Conservation (phyloP, 2,888 invertebrate species). For the Phytoseiulus persimilis region DNA sequence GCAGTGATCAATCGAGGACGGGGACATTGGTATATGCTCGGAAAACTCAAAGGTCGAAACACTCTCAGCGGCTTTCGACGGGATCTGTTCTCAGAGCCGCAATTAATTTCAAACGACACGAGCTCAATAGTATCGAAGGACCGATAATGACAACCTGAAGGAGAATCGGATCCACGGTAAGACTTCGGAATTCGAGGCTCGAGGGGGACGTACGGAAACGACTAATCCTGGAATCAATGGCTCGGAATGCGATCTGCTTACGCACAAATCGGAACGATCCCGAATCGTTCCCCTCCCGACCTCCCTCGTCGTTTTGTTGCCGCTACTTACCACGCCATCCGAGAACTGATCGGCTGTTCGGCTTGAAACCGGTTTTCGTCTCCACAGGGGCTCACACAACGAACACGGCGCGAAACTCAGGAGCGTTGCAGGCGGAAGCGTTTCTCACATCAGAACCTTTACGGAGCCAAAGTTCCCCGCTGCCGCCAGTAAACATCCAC, state of each 20-base stretch:
- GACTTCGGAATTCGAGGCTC: background rate
- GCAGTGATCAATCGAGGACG: too few relatives aligned
- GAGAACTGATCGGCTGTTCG: too few relatives aligned
- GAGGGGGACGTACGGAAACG: background rate
- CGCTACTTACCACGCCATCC: background rate
- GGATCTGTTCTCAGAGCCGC: background rate
- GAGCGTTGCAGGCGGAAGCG: too few relatives aligned
- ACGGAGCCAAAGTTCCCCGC: too few relatives aligned
- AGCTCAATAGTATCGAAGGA: background rate
- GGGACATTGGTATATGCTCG: too few relatives aligned
- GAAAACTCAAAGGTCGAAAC: background rate
- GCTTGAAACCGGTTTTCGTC: too few relatives aligned
- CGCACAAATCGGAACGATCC: background rate
- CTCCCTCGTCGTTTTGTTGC: background rate
- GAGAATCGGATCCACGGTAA: background rate
- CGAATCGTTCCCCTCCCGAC: background rate
- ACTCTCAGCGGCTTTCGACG: background rate
- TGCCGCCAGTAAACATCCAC: background rate
- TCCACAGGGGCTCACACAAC: too few relatives aligned
- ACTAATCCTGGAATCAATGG: conserved; percentile 5
- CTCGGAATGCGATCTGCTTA: conserved; percentile 5
- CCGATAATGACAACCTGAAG: background rate
- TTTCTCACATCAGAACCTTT: too few relatives aligned
- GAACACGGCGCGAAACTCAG: too few relatives aligned
- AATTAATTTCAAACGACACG: background rate